These are phyloP conservation scores for Meloe dianella DNA, from an alignment of 2,888 invertebrate genomes.

Conservation along the genomic window DNA sequence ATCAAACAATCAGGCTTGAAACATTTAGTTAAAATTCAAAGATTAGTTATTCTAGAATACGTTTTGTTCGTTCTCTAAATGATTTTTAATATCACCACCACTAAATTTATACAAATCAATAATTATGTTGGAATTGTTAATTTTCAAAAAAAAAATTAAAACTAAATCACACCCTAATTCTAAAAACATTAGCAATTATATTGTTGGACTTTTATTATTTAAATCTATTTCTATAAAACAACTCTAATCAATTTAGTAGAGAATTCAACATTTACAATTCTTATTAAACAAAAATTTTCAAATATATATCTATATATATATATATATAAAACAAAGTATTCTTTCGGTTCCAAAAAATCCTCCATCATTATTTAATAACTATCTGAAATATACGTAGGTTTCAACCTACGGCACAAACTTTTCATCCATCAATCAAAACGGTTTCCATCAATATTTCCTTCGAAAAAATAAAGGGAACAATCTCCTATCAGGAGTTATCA, in stretches of 20 bases:
- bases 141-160: background rate
- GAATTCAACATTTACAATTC: background rate
- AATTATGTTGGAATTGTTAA: background rate
- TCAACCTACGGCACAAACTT: slow-evolving; percentile 49
- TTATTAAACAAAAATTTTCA: background rate
- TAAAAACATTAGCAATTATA: slow-evolving; percentile 7
- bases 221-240: background rate
- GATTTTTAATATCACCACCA: background rate
- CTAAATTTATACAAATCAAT: background rate
- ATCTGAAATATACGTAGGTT: slow-evolving; percentile 42
- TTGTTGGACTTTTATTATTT: background rate
- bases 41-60: background rate
- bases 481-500: slow-evolving; percentile 39
- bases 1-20: background rate
- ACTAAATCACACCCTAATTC: slow-evolving; percentile 9
- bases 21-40: background rate
- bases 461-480: slow-evolving; percentile 30
- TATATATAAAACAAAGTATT: background rate
- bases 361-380: background rate
- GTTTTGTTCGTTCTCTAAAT: background rate
- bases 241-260: slow-evolving; percentile 7
- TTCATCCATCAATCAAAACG: slow-evolving; percentile 27
- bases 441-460: slow-evolving; percentile 8
- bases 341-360: background rate
- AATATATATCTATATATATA: background rate